phyloP scores from a whole-genome alignment of 2,888 invertebrate species.

The Leptinotarsa peninsularis region DNA sequence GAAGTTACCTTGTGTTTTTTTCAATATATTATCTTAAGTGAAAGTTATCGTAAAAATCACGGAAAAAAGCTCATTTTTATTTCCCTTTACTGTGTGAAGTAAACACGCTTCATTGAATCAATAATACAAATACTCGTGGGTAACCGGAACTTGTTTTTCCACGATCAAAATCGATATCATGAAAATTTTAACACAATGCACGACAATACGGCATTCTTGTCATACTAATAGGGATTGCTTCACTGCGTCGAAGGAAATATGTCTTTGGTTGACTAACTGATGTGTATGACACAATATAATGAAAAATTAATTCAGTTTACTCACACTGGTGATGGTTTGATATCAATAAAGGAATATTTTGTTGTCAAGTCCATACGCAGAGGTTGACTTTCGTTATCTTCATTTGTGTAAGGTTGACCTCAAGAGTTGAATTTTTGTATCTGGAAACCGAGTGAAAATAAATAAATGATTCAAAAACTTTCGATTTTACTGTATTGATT shows the following conservation, averaged over 20 bases:
- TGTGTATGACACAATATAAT: background rate
- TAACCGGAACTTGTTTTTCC: background rate
- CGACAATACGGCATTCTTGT: background rate
- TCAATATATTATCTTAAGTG: too few species aligned
- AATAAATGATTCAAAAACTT: too few species aligned
- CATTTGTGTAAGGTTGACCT: too few species aligned
- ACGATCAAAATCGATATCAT: background rate
- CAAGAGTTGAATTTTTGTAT: too few species aligned
- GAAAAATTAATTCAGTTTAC: background rate
- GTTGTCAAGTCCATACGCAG: too few species aligned
- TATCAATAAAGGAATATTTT: too few species aligned
- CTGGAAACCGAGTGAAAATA: too few species aligned
- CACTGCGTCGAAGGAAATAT: background rate
- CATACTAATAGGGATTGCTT: background rate
- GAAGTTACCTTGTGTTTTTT: too few species aligned
- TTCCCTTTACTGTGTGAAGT: background rate
- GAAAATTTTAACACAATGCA: background rate
- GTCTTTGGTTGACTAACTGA: background rate
- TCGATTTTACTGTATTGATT: too few species aligned
- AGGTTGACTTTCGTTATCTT: too few species aligned
- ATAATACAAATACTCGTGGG: background rate
- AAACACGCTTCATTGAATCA: background rate
- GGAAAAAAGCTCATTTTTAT: background rate
- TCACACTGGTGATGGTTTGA: too few species aligned
- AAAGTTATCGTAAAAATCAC: too few species aligned